These are phyloP conservation scores for Neosalanx taihuensis DNA, from an alignment of 2,797 vertebrate species.

Conservation along the genomic window DNA sequence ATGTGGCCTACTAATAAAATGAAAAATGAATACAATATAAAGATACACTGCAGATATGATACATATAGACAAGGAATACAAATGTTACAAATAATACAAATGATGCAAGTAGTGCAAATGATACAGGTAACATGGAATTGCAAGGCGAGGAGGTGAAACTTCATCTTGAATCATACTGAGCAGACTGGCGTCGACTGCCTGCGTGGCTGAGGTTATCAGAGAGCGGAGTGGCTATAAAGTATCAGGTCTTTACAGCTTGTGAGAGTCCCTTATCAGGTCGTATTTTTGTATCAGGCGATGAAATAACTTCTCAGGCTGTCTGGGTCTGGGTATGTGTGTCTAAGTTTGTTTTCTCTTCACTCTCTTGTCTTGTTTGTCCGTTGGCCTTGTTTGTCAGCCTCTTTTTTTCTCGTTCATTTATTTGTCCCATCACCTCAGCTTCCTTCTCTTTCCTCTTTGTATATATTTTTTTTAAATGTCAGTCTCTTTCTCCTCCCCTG, in stretches of 20 bases:
- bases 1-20: no score
- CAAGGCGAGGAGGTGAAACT: constrained; percentile 34
- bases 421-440: background rate
- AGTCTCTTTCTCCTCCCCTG: constrained; percentile 10
- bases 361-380: background rate
- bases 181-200: constrained; percentile 18
- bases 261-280: constrained; percentile 40
- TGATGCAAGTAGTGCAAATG: no score
- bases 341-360: constrained; percentile 17
- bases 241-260: constrained; percentile 49
- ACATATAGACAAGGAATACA: no score
- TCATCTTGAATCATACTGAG: constrained; percentile 29
- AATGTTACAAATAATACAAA: no score
- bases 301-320: constrained; percentile 34
- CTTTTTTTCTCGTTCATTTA: background rate
- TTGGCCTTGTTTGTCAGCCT: background rate
- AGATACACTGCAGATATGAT: no score
- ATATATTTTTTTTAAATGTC: background rate
- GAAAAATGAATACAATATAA: no score
- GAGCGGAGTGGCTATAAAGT: constrained; percentile 51
- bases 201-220: constrained; percentile 32
- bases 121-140: no score
- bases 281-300: constrained; percentile 49
- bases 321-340: constrained; percentile 26
- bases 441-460: background rate